Evolutionary conservation across 2,888 invertebrate genomes (phyloP), one percentile per base, ranked within the genome.

Genomic region (Achlya flavicornis): DNA sequence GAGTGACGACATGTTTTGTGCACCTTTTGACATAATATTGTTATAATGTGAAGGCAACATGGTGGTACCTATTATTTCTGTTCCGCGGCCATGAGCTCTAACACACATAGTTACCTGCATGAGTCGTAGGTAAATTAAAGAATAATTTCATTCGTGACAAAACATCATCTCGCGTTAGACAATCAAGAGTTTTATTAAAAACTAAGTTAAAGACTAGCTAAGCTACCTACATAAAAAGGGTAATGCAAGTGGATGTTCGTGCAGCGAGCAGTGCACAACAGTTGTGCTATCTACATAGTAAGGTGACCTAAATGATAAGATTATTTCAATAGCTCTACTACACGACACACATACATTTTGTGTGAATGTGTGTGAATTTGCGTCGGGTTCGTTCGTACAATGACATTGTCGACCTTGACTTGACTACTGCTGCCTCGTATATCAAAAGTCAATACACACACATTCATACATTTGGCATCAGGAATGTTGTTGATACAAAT

Each of bases 241-340:
- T 48, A 48, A 48, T 48, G 67, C 67, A 66, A 78, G 66, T 74
- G 65, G 69, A 68, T 71, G 70, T 69, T 78, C 75, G 72, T 78
- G 78, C 79, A 84, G 75, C 74, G 67, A 77, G 61, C 69, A 59
- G 71, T 79, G 79, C 75, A 77, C 72, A 71, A 73, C 81, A 80
- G 74, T 79, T 86, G 79, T 83, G 85, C 89, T 90, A 93, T 92
- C 91, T 87, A 89, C 89, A 89, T 87, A 87, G 91, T 91, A 93
- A 93, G 91, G 93, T 93, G 93, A 93, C 93, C 93, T 91, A 93
- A 87, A 92, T 93, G 93, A 93, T 93, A 93, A 93, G 93, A 93
- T 92, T 90, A 92, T 85, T 90, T 88, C 89, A 89, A 90, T 88
- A 86, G 83, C 87, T 81, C 80, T 73, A 43, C 80, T 76, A 80